These are phyloP conservation scores for Aldrovandia affinis DNA, from an alignment of 2,797 vertebrate genomes.

Conservation along the genomic window DNA sequence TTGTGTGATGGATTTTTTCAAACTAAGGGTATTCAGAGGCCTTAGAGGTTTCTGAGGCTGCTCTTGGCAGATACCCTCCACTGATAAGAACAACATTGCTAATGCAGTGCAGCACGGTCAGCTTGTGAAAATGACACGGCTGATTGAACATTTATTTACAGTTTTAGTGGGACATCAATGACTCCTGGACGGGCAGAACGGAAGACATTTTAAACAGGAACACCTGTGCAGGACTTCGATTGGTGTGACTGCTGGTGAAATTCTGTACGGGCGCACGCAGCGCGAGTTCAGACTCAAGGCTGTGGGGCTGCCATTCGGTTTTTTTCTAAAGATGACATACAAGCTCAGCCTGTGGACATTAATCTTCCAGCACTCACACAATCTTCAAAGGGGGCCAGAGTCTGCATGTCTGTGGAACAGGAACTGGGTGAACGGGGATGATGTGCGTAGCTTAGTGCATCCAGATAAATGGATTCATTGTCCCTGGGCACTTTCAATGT, in stretches of 20 bases:
- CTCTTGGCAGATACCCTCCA: too few species aligned
- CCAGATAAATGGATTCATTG: background rate
- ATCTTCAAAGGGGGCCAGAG: background rate
- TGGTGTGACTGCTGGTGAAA: background rate
- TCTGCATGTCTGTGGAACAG: background rate
- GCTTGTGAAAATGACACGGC: too few species aligned
- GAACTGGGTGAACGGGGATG: background rate
- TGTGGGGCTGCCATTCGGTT: background rate
- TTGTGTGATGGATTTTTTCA: too few species aligned
- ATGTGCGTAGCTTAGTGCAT: background rate
- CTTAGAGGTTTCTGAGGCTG: too few species aligned
- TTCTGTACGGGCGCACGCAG: background rate
- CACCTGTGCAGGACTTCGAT: slow-evolving; percentile 2
- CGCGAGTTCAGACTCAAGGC: background rate
- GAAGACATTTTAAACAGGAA: background rate
- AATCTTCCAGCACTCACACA: background rate
- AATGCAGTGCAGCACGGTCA: too few species aligned
- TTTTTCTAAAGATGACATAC: background rate
- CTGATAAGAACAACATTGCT: too few species aligned
- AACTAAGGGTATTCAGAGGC: too few species aligned
- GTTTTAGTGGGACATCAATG: too few species aligned
- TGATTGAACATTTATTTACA: too few species aligned
- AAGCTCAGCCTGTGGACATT: background rate
- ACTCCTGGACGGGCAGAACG: too few species aligned
- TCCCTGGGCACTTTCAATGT: background rate